Evolutionary conservation across 2,113 vertebrate genomes (phyloP).

Genomic region (Pelvicachromis taeniatus): DNA sequence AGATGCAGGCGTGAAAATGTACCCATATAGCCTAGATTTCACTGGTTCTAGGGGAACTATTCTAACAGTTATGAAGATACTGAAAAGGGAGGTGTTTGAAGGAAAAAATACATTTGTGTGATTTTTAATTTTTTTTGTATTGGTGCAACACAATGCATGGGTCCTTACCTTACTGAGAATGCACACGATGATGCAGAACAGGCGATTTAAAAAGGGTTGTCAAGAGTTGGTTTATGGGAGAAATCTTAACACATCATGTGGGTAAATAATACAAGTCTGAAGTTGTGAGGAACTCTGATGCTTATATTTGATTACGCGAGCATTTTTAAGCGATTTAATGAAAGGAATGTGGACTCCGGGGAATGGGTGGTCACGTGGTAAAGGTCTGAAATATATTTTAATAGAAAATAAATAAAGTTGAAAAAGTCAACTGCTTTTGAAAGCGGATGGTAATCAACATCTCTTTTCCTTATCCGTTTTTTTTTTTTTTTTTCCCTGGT

Average conservation of each 20-base stretch:
- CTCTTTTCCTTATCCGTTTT: background rate
- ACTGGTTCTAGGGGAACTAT: background rate
- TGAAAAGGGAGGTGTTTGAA: background rate
- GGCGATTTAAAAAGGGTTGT: background rate
- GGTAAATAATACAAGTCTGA: background rate
- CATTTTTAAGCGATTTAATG: background rate
- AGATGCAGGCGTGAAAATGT: background rate
- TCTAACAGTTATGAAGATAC: background rate
- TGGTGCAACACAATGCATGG: background rate
- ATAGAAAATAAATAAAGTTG: background rate
- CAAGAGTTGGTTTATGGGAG: background rate
- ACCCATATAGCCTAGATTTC: background rate
- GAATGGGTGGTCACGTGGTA: background rate
- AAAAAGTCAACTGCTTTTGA: background rate
- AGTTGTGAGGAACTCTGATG: background rate
- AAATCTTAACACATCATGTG: background rate
- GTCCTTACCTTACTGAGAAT: background rate
- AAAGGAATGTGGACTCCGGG: background rate
- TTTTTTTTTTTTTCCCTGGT: background rate
- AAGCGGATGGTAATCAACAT: fast-evolving
- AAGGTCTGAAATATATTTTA: background rate
- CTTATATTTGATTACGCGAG: background rate
- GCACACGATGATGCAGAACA: background rate
- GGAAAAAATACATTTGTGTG: background rate
- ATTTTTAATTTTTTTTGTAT: background rate